Conservation (phyloP, 2,888 invertebrate genomes). For the Xestia xanthographa region DNA sequence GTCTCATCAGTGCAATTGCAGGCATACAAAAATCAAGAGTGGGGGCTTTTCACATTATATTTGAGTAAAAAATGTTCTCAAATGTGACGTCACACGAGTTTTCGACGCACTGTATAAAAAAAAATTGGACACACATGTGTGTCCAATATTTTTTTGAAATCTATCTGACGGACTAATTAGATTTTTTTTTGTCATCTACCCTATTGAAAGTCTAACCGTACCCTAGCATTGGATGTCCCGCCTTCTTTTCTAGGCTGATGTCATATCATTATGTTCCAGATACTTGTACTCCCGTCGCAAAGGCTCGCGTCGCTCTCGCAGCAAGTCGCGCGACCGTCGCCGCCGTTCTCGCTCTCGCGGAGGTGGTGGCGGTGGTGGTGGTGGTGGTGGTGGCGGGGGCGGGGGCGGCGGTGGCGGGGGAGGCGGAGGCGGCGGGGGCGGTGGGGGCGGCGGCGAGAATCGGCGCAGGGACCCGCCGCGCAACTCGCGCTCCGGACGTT, state of each 20-base stretch:
- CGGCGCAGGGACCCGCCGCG: constrained; percentile 89
- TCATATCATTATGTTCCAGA: constrained; percentile 75
- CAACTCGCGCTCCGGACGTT: constrained; percentile 90
- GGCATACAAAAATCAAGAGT: too few relatives aligned
- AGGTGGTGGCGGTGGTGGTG: constrained; percentile 29
- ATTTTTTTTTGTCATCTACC: too few relatives aligned
- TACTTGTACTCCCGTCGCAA: constrained; percentile 94
- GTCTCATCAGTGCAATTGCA: not conserved
- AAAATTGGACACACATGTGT: too few relatives aligned
- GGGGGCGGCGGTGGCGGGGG: constrained; percentile 21
- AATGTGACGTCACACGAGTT: too few relatives aligned
- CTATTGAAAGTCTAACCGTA: not conserved
- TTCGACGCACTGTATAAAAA: too few relatives aligned
- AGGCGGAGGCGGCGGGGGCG: constrained; percentile 7
- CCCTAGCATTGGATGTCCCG: not conserved
- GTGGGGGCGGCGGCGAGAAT: constrained; percentile 59
- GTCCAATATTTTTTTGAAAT: too few relatives aligned
- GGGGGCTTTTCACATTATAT: too few relatives aligned
- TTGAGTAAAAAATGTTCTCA: too few relatives aligned
- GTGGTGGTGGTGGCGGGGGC: not conserved
- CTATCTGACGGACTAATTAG: too few relatives aligned
- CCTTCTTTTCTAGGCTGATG: not conserved
- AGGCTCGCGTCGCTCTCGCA: constrained; percentile 85
- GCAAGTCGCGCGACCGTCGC: constrained; percentile 86
- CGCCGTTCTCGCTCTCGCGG: constrained; percentile 91